Conservation (phyloP, 1,140 invertebrate genomes). For the Brachionus rubens region DNA sequence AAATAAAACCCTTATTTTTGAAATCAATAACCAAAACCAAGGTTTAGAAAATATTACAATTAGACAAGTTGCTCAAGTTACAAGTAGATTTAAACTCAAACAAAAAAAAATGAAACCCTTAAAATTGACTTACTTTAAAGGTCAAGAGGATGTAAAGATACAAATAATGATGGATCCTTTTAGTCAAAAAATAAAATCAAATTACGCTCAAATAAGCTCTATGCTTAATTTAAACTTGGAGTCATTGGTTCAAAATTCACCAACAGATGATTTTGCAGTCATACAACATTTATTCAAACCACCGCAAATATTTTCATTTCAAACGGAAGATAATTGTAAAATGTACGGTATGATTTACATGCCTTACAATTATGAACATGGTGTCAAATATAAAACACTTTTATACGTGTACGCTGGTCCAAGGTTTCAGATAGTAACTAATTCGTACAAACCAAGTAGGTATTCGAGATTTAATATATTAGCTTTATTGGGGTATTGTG, state of each 20-base stretch:
- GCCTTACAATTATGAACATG: conserved; percentile 73
- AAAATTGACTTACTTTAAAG: neutral
- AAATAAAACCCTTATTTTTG: conserved; percentile 14
- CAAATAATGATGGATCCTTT: conserved; percentile 28
- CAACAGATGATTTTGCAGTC: conserved; percentile 19
- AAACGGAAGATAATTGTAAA: conserved; percentile 65
- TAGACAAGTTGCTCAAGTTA: neutral
- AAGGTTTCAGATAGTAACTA: conserved; percentile 92
- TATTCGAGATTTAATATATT: conserved; percentile 87
- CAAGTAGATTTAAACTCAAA: neutral
- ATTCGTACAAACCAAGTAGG: conserved; percentile 79
- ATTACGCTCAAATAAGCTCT: neutral
- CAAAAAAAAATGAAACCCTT: no score
- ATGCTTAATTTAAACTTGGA: conserved; percentile 42
- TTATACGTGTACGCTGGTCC: conserved; percentile 96
- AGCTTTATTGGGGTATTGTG: conserved; percentile 90
- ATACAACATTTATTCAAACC: conserved; percentile 48
- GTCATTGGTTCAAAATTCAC: conserved; percentile 47
- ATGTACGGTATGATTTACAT: conserved; percentile 88
- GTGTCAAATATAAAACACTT: conserved; percentile 83
- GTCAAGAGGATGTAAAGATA: neutral
- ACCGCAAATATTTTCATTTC: conserved; percentile 72
- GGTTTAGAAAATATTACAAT: neutral
- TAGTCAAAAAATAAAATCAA: neutral
- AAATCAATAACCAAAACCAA: neutral